A percentile compares a stretch with the other conserved stretches of the same genome.
Evolutionary conservation across 2,797 vertebrate genomes (phyloP).

Genomic region (Menidia menidia): DNA sequence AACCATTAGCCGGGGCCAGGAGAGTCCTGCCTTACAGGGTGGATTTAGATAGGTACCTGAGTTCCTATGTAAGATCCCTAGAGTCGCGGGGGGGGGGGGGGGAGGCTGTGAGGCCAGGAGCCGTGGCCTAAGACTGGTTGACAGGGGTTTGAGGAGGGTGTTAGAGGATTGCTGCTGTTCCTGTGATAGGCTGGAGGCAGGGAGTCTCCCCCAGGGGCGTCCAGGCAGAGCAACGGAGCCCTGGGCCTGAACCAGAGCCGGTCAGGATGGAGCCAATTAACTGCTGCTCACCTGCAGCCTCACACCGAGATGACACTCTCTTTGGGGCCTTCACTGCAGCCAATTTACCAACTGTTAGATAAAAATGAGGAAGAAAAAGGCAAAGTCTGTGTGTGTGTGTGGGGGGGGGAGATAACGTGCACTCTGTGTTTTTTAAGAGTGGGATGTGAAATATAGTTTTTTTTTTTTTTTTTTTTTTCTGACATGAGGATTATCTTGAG

Average conservation of each 20-base stretch:
- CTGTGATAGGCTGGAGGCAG: conserved; percentile 69
- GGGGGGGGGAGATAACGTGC: conserved; percentile 11
- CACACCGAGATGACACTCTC: conserved; percentile 74
- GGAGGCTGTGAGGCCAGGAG: conserved; percentile 38
- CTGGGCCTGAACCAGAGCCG: conserved; percentile 65
- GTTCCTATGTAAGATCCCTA: conserved; percentile 37
- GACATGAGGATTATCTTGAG: conserved; percentile 62
- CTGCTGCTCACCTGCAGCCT: conserved; percentile 82
- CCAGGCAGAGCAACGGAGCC: conserved; percentile 56
- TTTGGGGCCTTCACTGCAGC: conserved; percentile 62
- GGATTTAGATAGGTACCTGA: conserved; percentile 63
- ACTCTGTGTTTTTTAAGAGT: conserved; percentile 11
- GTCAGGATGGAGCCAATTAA: conserved; percentile 86
- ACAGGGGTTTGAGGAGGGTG: conserved; percentile 36
- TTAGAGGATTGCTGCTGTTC: conserved; percentile 62
- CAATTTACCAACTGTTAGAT: conserved; percentile 74
- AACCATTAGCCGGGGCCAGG: conserved; percentile 69
- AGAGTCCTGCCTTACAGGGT: conserved; percentile 49
- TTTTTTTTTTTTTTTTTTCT: conserved; percentile 37
- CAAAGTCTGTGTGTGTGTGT: conserved; percentile 18
- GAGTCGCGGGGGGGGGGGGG: conserved; percentile 22
- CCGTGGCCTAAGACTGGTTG: conserved; percentile 50
- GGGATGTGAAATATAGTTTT: conserved; percentile 64
- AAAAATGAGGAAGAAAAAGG: conserved; percentile 50
- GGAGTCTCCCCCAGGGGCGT: conserved; percentile 62